Base-by-base conservation (phyloP, 2,113 vertebrate genomes). In the Aldabrachelys gigantea region DNA sequence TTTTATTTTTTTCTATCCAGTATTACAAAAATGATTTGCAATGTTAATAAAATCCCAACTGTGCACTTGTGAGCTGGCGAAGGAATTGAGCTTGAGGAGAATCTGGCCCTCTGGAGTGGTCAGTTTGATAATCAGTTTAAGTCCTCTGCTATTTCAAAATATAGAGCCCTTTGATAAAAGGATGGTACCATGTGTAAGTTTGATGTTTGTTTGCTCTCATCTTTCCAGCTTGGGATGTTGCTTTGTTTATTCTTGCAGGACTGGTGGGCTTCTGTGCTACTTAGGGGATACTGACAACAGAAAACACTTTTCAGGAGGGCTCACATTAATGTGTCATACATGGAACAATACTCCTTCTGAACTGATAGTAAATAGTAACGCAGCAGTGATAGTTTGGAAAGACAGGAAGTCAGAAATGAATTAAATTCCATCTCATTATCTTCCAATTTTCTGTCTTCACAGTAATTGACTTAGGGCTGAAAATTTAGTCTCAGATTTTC, bases 401-500 rank as follows among this genome's bases (percentile, higher is more conserved):
- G 2, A 13, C 69, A 84, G 80, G 89, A 79, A 41, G n/a, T 29
- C 31, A 80, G 38, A 91, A 85, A 80, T 10, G 13, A 27, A 47
- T 84, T 91, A n/a, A 57, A 2, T 27, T 92, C 50, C 47, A 81
- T 62, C 31, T 82, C 91, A 91, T 80, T 75, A 56, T 86, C 56
- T 59, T 44, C 44, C 11, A 41, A 4, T 85, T 11, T 93, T 94
- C 59, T 80, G 6, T 82, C 41, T 87, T 95, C 93, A 81, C 75
- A 29, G 1, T 35, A 10, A 69, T 49, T 19, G 2, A 31, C 14
- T 87, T 29, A 84, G 84, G 80, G 57, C 56, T 82, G 54, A 41
- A 87, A 27, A 47, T 24, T 3, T 56, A 25, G 1, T 0, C 3
- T 50, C 27, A 38, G 65, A 38, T 35, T 53, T 80, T 89, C 29